Evolutionary conservation across 2,113 vertebrate species (phyloP), one percentile per base, ranked within the genome.

Genomic region (Puma concolor): DNA sequence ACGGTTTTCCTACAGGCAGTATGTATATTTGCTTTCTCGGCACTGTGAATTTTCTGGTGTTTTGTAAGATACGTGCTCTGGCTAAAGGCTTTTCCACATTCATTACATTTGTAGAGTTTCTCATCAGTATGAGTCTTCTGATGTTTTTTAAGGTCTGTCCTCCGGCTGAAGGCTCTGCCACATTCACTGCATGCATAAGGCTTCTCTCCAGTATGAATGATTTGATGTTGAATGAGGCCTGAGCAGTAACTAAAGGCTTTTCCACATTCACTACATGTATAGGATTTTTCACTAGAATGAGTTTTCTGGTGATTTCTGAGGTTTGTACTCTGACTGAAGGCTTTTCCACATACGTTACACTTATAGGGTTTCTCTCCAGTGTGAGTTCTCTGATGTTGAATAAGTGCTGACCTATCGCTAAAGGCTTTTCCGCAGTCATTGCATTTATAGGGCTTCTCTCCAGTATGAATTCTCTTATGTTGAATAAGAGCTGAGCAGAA

Each of bases 21-120:
- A 69, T 50, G 38, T 48, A 17, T 50, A 81, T 50, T 36, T 81
- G 38, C 25, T 29, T 88, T 71, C 38, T 71, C 50, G 17, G 31
- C 23, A 29, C 31, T 88, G 8, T 64, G 74, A 95, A 81, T 72
- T 64, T 80, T 87, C 82, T 38, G 31, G 21, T 92, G 81, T 52
- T 91, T 76, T 80, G 33, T 86, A 63, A 86, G 88, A 86, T 91
- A 79, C 7, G 33, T 69, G 9, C 54, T 92, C 50, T 86, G 64
- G 33, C 72, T 80, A 36, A 79, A 95, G 63, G 74, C 63, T 80
- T 95, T 95, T 31, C 50, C 72, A 95, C 63, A 92, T 64, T 80
- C 50, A 23, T 71, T 71, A 80, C 50, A 63, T 69, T 92, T 38
- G 31, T 80, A n/a, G 15, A 41, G 31, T 86, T 85, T 85, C 63